These are phyloP conservation scores for Macaria liturata DNA, from an alignment of 2,888 invertebrate genomes.

Conservation along the genomic window DNA sequence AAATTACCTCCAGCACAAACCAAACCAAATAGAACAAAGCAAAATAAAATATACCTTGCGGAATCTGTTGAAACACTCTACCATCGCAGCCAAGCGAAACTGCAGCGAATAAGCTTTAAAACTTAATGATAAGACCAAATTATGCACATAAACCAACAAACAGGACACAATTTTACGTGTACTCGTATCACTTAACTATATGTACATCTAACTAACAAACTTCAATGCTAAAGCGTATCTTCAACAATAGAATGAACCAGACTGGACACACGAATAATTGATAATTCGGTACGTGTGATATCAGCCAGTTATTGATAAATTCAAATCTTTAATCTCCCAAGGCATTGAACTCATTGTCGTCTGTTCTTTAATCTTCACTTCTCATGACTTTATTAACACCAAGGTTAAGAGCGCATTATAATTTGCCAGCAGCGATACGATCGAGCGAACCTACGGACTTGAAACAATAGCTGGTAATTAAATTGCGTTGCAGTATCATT, in stretches of 20 bases:
- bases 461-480: constrained; percentile 30
- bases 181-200: too few relatives aligned
- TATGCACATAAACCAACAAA: too few relatives aligned
- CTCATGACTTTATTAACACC: constrained; percentile 26
- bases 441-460: constrained; percentile 20
- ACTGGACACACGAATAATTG: background rate
- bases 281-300: background rate
- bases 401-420: constrained; percentile 28
- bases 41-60: constrained; percentile 5
- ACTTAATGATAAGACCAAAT: too few relatives aligned
- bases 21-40: constrained; percentile 14
- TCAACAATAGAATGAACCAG: too few relatives aligned
- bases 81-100: background rate
- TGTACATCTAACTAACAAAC: too few relatives aligned
- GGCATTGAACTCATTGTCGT: constrained; percentile 17
- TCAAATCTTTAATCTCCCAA: constrained; percentile 7
- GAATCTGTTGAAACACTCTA: constrained; percentile 3
- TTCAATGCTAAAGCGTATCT: too few relatives aligned
- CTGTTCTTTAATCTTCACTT: constrained; percentile 14
- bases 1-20: constrained; percentile 28
- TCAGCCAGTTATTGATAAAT: constrained; percentile 1
- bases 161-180: too few relatives aligned
- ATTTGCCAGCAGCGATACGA: constrained; percentile 22
- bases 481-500: constrained; percentile 31
- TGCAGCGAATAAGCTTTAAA: background rate